Evolutionary conservation across 2,797 vertebrate genomes (phyloP).

Genomic region (Thalassophryne amazonica): DNA sequence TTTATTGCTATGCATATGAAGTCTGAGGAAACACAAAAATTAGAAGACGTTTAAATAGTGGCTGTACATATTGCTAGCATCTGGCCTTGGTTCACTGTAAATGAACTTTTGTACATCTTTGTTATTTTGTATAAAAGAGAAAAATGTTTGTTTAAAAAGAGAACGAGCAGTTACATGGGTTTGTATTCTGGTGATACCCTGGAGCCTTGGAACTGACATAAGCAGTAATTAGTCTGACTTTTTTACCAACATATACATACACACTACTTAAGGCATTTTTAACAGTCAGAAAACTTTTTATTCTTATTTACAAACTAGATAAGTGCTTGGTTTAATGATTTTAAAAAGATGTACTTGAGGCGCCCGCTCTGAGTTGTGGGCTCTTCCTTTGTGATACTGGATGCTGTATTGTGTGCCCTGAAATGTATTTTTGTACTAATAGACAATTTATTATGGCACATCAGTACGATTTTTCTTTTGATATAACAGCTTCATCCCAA

Average conservation of each 20-base stretch:
- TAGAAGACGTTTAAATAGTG: constrained; percentile 86
- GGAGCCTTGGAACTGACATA: constrained; percentile 98
- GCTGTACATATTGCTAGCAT: constrained; percentile 98
- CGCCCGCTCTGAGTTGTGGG: constrained; percentile 90
- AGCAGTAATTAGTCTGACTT: constrained; percentile 96
- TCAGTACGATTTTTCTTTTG: constrained; percentile 94
- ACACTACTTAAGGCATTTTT: constrained; percentile 92
- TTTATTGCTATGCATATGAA: constrained; percentile 96
- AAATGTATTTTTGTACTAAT: constrained; percentile 99
- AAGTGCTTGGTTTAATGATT: constrained; percentile 93
- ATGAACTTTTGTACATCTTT: constrained; percentile 99
- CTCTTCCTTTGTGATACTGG: constrained; percentile 97
- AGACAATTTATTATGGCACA: constrained; percentile 99
- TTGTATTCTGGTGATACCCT: constrained; percentile 97
- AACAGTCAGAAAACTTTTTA: constrained; percentile 96
- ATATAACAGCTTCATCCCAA: constrained; percentile 91
- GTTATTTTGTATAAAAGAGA: constrained; percentile 98
- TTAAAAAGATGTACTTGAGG: constrained; percentile 89
- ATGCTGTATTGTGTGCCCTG: constrained; percentile 98
- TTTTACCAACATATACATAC: constrained; percentile 87
- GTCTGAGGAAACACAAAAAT: constrained; percentile 77
- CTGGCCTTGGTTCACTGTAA: constrained; percentile 99
- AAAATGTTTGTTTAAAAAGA: constrained; percentile 89
- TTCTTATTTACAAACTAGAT: constrained; percentile 84
- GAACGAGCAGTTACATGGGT: constrained; percentile 78